Conservation (phyloP, 1,140 invertebrate genomes). For the Camponotus vicinus region DNA sequence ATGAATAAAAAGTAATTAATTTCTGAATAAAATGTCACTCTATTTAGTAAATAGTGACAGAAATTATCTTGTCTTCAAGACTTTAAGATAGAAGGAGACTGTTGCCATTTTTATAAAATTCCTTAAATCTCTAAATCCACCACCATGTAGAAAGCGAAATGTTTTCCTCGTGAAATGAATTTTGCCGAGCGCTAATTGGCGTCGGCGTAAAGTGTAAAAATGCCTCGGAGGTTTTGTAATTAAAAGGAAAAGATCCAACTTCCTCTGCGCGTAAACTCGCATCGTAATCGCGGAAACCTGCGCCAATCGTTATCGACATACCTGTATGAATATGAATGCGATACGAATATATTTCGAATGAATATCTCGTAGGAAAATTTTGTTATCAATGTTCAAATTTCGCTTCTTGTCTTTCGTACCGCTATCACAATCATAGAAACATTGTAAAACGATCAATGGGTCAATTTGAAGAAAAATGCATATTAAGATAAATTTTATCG, state of each 20-base stretch:
- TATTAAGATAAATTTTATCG: constrained; percentile 45
- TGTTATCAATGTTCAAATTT: background rate
- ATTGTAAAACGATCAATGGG: background rate
- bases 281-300: background rate
- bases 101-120: no score
- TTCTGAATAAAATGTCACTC: background rate
- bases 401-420: background rate
- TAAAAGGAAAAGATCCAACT: constrained; percentile 22
- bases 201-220: constrained; percentile 30
- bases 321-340: constrained; percentile 35
- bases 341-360: constrained; percentile 14
- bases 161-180: constrained; percentile 56
- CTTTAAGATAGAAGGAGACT: no score
- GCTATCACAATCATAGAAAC: constrained; percentile 8
- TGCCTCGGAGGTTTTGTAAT: constrained; percentile 35
- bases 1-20: background rate
- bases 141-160: background rate
- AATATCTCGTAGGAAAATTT: constrained; percentile 22
- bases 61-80: constrained; percentile 8
- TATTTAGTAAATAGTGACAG: background rate
- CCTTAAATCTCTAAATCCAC: background rate
- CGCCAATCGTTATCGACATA: constrained; percentile 42
- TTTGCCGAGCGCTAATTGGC: constrained; percentile 64
- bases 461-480: constrained; percentile 22
- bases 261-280: background rate